Evolutionary conservation across 2,888 invertebrate genomes (phyloP), one percentile per base, ranked within the genome.

Genomic region (Meghimatium bilineatum): DNA sequence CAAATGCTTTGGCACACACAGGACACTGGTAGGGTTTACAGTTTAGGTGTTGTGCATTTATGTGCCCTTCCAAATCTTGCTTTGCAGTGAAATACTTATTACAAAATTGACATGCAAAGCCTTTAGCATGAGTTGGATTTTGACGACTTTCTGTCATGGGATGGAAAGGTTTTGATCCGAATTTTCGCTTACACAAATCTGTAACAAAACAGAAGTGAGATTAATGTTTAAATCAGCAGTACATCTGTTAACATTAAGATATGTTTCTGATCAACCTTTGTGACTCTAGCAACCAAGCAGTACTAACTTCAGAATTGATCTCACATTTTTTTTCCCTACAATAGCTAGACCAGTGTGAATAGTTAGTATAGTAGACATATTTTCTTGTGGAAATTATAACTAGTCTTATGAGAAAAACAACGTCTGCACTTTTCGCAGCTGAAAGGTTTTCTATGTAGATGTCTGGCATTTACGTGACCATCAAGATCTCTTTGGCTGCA

Each of bases 41-140:
- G 66, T 86, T 85, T 36, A 86, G 71, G 60, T 86, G 86, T 26
- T 86, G 84, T 34, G 77, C 76, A 76, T 86, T 86, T n/a, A 86
- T 60, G 71, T 86, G 86, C 17, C 86, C 86, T 56, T 86, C 86
- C 63, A 85, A 82, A 52, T 85, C 74, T 60, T 82, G 84, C 69
- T 83, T 83, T 49, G 83, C 69, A 72, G 44, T 26, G 60, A 52
- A 83, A 72, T 32, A 38, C 66, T 78, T 83, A 44, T 36, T 20
- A 32, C 83, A 83, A 78, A 60, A 78, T 23, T 67, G 44, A 38
- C 83, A 83, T 38, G 44, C 38, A 83, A 83, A 83, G 44, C 83
- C 78, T 78, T 74, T 81, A 63, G 81, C 44, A 6, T 72, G 69
- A n/a, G 38, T 63, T 23, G 17, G 34, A n/a, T 56, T 69, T 49